phyloP scores from a whole-genome alignment of 2,888 invertebrate genomes.

The Zhuqinia jingwanae region DNA sequence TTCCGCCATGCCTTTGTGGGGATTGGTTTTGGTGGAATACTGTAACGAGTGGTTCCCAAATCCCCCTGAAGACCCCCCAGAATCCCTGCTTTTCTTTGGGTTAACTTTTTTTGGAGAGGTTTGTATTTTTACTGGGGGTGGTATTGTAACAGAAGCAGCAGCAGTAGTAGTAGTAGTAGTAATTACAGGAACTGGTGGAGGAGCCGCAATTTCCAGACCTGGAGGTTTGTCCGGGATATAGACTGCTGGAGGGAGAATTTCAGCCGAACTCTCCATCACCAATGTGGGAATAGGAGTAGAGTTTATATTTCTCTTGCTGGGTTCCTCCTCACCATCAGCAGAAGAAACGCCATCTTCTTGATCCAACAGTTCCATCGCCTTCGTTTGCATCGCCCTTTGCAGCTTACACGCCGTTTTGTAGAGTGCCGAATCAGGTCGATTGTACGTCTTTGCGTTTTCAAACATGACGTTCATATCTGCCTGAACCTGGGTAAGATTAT shows the following conservation, averaged over 20 bases:
- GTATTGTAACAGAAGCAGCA: no score
- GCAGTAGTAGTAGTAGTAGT: neutral
- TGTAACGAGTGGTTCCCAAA: slow-evolving; percentile 1
- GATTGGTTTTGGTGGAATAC: slow-evolving; percentile 61
- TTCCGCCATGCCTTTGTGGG: slow-evolving; percentile 61
- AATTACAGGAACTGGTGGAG: slow-evolving; percentile 4
- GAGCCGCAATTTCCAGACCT: slow-evolving; percentile 63
- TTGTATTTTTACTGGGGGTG: slow-evolving; percentile 10
- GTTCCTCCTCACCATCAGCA: slow-evolving; percentile 53
- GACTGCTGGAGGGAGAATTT: slow-evolving; percentile 51
- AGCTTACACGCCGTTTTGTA: slow-evolving; percentile 93
- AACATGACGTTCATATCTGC: slow-evolving; percentile 98
- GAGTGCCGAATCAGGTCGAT: slow-evolving; percentile 89
- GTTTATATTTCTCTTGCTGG: slow-evolving; percentile 59
- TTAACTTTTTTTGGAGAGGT: slow-evolving; percentile 61
- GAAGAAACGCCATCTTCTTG: slow-evolving; percentile 81
- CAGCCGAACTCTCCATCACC: slow-evolving; percentile 61
- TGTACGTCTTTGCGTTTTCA: slow-evolving; percentile 97
- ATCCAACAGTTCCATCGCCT: slow-evolving; percentile 88
- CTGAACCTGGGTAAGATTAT: slow-evolving; percentile 92
- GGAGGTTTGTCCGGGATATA: slow-evolving; percentile 64
- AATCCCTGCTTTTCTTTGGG: slow-evolving; percentile 26
- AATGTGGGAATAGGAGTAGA: slow-evolving; percentile 72
- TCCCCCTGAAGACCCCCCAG: slow-evolving; percentile 36
- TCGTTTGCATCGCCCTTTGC: slow-evolving; percentile 91